A percentile compares a stretch with the other conserved stretches of the same genome.
These are phyloP conservation scores for Ceratina japonica DNA, from an alignment of 1,140 invertebrate species.

Conservation along the genomic window DNA sequence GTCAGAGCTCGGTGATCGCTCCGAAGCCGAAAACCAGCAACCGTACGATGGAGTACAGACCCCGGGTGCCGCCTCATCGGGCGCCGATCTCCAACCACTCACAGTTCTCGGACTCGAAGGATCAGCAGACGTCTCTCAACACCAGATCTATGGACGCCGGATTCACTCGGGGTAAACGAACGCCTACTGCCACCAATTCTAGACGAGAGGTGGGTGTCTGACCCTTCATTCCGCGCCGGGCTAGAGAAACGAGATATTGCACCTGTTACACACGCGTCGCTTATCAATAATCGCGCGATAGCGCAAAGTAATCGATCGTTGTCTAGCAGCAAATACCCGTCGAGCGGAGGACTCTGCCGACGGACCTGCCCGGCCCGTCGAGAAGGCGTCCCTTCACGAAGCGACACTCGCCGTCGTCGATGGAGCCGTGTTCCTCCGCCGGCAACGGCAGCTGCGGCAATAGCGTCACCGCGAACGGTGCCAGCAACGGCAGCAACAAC, in stretches of 20 bases:
- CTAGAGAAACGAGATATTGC: too few relatives aligned
- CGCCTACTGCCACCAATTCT: constrained; percentile 83
- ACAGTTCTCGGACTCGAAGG: constrained; percentile 76
- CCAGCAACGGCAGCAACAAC: constrained; percentile 75
- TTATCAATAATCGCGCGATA: too few relatives aligned
- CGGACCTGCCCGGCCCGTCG: constrained; percentile 82
- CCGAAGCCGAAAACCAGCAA: constrained; percentile 68
- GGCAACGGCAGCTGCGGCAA: constrained; percentile 75
- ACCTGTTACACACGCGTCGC: too few relatives aligned
- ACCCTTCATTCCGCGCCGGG: background rate
- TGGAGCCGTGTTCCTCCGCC: constrained; percentile 77
- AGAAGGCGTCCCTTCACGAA: constrained; percentile 77
- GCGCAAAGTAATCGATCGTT: too few relatives aligned
- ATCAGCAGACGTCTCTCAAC: constrained; percentile 83
- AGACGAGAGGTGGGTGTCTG: constrained; percentile 80
- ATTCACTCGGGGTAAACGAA: constrained; percentile 83
- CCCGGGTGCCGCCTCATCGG: constrained; percentile 87
- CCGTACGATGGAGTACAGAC: constrained; percentile 78
- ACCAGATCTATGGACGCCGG: constrained; percentile 90
- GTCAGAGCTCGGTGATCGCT: constrained; percentile 74
- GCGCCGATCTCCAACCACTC: constrained; percentile 75
- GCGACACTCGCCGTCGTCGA: constrained; percentile 79
- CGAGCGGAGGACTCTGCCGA: constrained; percentile 85
- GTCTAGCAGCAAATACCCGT: constrained; percentile 78
- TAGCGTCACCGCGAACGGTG: constrained; percentile 20